Evolutionary conservation across 2,888 invertebrate genomes (phyloP).

Genomic region (Platerodrilus igneus): DNA sequence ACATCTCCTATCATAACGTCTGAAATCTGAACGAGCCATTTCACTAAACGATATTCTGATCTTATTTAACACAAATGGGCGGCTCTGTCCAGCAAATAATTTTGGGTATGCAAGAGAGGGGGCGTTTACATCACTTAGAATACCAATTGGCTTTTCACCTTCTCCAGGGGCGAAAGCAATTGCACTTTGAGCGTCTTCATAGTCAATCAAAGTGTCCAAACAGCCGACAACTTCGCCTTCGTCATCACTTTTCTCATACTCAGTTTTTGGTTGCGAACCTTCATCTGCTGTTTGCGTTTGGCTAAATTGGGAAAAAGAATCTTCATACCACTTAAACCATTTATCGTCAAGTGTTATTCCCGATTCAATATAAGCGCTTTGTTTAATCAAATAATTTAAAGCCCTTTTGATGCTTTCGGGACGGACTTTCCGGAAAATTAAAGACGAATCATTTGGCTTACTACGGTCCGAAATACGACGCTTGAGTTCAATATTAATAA

Average conservation of each 20-base stretch:
- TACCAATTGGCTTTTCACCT: neutral
- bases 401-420: neutral
- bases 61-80: neutral
- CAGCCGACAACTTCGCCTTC: neutral
- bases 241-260: too few relatives aligned
- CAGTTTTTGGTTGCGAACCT: too few relatives aligned
- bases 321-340: constrained; percentile 7
- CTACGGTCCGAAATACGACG: neutral
- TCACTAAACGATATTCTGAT: neutral
- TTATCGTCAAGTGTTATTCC: neutral
- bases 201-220: constrained; percentile 2
- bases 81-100: constrained; percentile 5
- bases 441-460: too few relatives aligned
- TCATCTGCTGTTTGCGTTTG: too few relatives aligned
- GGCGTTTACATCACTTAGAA: neutral
- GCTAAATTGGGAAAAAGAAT: too few relatives aligned
- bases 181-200: constrained; percentile 1
- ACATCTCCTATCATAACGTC: constrained; percentile 1
- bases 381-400: constrained; percentile 5
- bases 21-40: neutral
- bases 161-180: constrained; percentile 6
- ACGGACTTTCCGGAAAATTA: neutral
- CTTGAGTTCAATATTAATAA: constrained; percentile 4
- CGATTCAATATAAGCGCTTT: neutral
- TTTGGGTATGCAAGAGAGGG: constrained; percentile 1